A percentile compares a stretch with the other conserved stretches of the same genome.
These are phyloP conservation scores for Sebastes aleutianus DNA, from an alignment of 2,797 vertebrate species.

Conservation along the genomic window DNA sequence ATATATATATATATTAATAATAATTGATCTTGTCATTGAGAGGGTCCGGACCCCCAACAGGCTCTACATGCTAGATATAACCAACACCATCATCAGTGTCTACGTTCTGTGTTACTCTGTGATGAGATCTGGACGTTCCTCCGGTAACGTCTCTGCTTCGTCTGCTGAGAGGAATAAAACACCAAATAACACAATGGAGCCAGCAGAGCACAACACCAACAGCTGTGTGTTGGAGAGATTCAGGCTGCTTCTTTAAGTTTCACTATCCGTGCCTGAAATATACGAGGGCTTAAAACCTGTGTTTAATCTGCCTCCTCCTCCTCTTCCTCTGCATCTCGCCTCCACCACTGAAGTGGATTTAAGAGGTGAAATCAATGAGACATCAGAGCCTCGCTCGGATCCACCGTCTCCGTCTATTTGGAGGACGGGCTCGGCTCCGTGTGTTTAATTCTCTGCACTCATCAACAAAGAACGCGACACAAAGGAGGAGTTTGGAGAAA, in stretches of 20 bases:
- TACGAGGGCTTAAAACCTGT: conserved; percentile 29
- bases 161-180: neutral
- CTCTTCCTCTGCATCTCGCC: conserved; percentile 18
- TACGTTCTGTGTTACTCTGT: neutral
- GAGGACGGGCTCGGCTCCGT: neutral
- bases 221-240: neutral
- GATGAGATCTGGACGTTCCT: neutral
- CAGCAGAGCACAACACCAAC: neutral
- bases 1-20: no score
- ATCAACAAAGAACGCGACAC: neutral
- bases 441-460: conserved; percentile 5
- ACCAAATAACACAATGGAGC: neutral
- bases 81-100: neutral
- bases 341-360: conserved; percentile 47
- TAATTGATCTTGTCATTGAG: no score
- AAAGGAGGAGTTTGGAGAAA: neutral
- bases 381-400: conserved; percentile 40
- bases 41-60: no score
- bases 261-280: conserved; percentile 36
- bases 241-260: conserved; percentile 37
- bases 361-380: conserved; percentile 61
- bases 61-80: neutral
- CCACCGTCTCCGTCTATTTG: conserved; percentile 16
- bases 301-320: conserved; percentile 46
- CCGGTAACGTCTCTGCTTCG: neutral